Evolutionary conservation across 2,888 invertebrate genomes (phyloP), one percentile per base, ranked within the genome.

Genomic region (Drosophila lacicola): DNA sequence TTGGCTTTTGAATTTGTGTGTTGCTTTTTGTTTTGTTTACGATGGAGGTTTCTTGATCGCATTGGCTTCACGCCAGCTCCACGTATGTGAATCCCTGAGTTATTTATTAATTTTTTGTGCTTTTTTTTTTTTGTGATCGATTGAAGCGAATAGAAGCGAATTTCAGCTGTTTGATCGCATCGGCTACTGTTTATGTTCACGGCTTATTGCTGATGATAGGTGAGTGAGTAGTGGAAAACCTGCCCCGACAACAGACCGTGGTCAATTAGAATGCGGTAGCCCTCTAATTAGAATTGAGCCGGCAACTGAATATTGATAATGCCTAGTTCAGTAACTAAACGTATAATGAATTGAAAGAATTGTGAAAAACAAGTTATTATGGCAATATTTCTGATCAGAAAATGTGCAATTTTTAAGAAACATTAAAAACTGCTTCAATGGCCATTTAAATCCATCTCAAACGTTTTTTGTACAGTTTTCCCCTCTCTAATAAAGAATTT

Each of bases 121-220:
- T 63, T 61, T 72, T 29, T 21, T 29, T 21, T 29, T 29, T 29
- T 72, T 72, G 54, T 62, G 25, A 17, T 63, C 63, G 39, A 69
- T 71, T 25, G 53, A 51, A 65, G 60, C 54, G 70, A 70, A 76
- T 71, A 62, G 72, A 70, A 70, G 65, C 76, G 54, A 75, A 75
- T 68, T 70, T 68, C 58, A 73, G 73, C 62, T 74, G 74, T 63
- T 64, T 69, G 83, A 82, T 82, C 74, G 68, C 75, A 77, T 78
- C 67, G 66, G 83, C 83, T 84, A 84, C 83, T 85, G 83, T 84
- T 83, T 81, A 65, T 75, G 73, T 85, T 82, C 85, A 83, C 80
- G 82, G 58, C 82, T 82, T 71, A 78, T 78, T 71, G 58, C 65
- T 63, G 82, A 73, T 84, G 82, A 84, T 72, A 42, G 62, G 25